These are phyloP conservation scores for Rhyacophila brunnea DNA, from an alignment of 1,140 invertebrate species.

Conservation along the genomic window DNA sequence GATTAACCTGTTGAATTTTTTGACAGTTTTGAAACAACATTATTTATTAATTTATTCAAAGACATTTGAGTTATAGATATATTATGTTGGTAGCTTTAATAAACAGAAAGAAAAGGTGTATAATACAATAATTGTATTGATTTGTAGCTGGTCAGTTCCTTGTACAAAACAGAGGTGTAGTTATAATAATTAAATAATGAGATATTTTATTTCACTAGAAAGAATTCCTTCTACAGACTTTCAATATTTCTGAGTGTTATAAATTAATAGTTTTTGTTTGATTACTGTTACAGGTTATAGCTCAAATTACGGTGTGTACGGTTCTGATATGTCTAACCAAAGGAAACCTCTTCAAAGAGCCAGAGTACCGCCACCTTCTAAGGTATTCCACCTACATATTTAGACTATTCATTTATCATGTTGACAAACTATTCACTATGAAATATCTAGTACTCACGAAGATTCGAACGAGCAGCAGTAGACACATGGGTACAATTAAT, in stretches of 20 bases:
- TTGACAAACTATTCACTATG: too few species aligned
- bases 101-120: not conserved
- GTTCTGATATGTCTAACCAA: constrained; percentile 46
- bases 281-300: constrained; percentile 38
- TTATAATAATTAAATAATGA: too few species aligned
- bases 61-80: not conserved
- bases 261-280: too few species aligned
- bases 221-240: too few species aligned
- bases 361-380: constrained; percentile 86
- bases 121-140: not conserved
- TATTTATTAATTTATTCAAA: not conserved
- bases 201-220: too few species aligned
- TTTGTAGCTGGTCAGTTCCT: not conserved
- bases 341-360: constrained; percentile 71
- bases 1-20: too few species aligned
- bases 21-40: not conserved
- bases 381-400: too few species aligned
- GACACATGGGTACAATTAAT: too few species aligned
- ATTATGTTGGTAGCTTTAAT: not conserved
- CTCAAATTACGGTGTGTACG: constrained; percentile 45
- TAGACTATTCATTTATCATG: too few species aligned
- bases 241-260: too few species aligned
- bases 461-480: too few species aligned
- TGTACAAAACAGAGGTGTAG: not conserved
- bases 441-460: too few species aligned